Evolutionary conservation across 2,888 invertebrate genomes (phyloP).

Genomic region (Tetragnatha montana): DNA sequence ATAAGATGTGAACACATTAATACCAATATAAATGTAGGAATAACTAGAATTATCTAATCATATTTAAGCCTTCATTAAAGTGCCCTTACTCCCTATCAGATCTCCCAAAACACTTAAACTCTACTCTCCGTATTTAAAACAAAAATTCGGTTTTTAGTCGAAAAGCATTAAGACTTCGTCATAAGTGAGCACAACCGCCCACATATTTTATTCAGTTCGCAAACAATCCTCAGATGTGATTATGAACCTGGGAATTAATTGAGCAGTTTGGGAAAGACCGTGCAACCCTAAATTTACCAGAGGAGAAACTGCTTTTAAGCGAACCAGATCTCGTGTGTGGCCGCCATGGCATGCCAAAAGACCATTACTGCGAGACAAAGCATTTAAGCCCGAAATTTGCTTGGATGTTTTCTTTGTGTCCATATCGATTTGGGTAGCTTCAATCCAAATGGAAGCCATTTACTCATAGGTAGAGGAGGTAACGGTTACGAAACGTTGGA

Average conservation of each 20-base stretch:
- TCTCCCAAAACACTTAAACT: no score
- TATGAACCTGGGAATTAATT: not conserved
- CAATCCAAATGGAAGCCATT: slow-evolving; percentile 8
- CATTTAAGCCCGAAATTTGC: slow-evolving; percentile 14
- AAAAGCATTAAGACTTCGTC: no score
- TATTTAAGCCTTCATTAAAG: no score
- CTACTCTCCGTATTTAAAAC: no score
- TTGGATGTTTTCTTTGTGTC: not conserved
- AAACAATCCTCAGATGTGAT: not conserved
- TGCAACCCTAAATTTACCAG: not conserved
- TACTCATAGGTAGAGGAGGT: not conserved
- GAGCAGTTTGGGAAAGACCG: not conserved
- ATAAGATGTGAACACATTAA: no score
- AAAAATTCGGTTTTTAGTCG: no score
- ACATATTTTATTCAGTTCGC: not conserved
- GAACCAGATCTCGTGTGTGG: not conserved
- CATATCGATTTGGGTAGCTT: slow-evolving; percentile 5
- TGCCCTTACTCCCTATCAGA: no score
- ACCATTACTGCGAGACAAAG: not conserved
- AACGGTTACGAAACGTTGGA: not conserved
- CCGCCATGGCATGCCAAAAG: not conserved
- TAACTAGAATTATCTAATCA: no score
- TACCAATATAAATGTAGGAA: no score
- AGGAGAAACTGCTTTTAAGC: not conserved
- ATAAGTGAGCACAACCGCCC: not conserved